Conservation (phyloP, 2,888 invertebrate species). For the Metellina segmentata region DNA sequence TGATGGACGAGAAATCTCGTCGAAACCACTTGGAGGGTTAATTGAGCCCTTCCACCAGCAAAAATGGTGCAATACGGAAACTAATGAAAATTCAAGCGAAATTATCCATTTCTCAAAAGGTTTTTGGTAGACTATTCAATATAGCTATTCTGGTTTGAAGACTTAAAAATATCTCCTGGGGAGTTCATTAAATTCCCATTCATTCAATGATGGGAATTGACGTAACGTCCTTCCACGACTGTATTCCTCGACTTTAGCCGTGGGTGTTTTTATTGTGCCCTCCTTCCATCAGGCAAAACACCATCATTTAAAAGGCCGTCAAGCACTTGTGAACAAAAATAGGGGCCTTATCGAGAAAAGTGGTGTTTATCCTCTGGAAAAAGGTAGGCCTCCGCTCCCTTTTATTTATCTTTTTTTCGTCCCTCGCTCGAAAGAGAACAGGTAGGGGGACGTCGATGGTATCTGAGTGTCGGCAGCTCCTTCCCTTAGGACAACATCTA, state of each 20-base stretch:
- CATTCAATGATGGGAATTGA: not conserved
- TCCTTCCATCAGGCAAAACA: constrained; percentile 63
- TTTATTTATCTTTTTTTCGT: constrained; percentile 5
- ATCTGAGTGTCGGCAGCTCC: constrained; percentile 68
- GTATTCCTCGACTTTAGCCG: not conserved
- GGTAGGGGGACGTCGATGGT: constrained; percentile 66
- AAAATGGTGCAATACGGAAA: not conserved
- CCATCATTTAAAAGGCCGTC: constrained; percentile 75
- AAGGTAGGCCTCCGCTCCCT: constrained; percentile 73
- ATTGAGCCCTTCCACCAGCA: constrained; percentile 29
- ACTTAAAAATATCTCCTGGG: not conserved
- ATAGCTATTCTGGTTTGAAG: no score
- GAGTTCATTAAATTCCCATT: not conserved
- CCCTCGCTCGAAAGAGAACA: constrained; percentile 21
- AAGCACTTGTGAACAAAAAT: constrained; percentile 64
- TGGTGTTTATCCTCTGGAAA: constrained; percentile 74
- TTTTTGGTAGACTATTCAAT: no score
- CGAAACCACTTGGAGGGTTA: no score
- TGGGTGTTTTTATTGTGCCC: constrained; percentile 17
- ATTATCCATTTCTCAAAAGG: no score
- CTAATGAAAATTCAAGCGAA: no score
- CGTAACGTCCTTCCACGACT: not conserved
- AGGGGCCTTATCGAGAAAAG: constrained; percentile 66
- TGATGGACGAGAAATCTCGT: no score
- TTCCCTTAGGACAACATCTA: constrained; percentile 77